phyloP scores from a whole-genome alignment of 2,888 invertebrate species.

The Andrena dorsata region DNA sequence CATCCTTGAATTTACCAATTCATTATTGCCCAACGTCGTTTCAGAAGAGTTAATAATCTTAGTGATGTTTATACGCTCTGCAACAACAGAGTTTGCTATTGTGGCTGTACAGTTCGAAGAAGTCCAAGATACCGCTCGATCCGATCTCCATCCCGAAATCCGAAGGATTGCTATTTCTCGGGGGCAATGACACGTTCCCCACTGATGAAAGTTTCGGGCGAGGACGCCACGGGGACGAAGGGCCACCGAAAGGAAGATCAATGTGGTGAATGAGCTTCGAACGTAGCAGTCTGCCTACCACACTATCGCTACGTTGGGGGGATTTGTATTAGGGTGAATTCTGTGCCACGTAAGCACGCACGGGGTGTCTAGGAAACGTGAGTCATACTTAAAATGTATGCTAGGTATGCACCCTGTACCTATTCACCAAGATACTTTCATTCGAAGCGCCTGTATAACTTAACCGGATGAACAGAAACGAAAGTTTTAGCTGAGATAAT shows the following conservation, averaged over 20 bases:
- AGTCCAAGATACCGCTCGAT: slow-evolving; percentile 45
- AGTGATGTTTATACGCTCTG: not conserved
- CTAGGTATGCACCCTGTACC: slow-evolving; percentile 5
- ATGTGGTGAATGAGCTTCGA: slow-evolving; percentile 81
- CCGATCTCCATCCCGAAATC: slow-evolving; percentile 51
- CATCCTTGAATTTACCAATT: too few species aligned
- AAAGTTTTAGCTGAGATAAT: not conserved
- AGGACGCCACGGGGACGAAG: slow-evolving; percentile 68
- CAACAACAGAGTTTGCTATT: slow-evolving; percentile 15
- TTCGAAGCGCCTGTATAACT: slow-evolving; percentile 35
- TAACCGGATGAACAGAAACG: not conserved
- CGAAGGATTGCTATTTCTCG: slow-evolving; percentile 71
- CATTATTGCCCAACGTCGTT: too few species aligned
- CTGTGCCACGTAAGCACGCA: slow-evolving; percentile 78
- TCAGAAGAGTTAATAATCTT: slow-evolving; percentile 19
- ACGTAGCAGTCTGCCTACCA: slow-evolving; percentile 74
- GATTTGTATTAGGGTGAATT: slow-evolving; percentile 77
- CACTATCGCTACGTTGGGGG: slow-evolving; percentile 76
- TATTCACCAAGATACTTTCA: slow-evolving; percentile 12
- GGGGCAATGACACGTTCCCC: slow-evolving; percentile 75
- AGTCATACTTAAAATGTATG: slow-evolving; percentile 53
- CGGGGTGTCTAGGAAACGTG: slow-evolving; percentile 64
- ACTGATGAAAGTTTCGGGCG: slow-evolving; percentile 70
- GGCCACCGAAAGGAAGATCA: slow-evolving; percentile 82
- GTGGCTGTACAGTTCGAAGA: slow-evolving; percentile 28